Conservation (phyloP, 1,140 invertebrate genomes). For the Tetragonula clypearis region DNA sequence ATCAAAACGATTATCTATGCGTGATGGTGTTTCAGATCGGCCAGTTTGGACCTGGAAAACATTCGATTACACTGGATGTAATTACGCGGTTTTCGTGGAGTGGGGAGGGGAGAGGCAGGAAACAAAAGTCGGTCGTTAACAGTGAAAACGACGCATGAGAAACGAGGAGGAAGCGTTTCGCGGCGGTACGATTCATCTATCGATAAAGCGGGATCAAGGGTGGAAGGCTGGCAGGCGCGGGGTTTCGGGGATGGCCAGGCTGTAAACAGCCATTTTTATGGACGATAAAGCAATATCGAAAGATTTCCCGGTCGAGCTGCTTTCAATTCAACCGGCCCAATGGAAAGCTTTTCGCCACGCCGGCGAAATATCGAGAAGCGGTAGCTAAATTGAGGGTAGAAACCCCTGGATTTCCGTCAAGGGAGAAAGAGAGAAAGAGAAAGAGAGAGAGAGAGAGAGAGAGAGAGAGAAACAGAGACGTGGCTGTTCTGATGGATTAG, state of each 20-base stretch:
- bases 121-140: conserved; percentile 11
- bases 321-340: conserved; percentile 42
- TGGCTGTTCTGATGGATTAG: conserved; percentile 44
- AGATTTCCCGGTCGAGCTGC: conserved; percentile 51
- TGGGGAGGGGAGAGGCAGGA: background rate
- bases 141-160: background rate
- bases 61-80: background rate
- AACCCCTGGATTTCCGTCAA: background rate
- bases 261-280: conserved; percentile 65
- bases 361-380: conserved; percentile 42
- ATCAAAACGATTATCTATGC: background rate
- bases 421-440: background rate
- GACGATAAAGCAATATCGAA: conserved; percentile 66
- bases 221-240: background rate
- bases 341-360: conserved; percentile 45
- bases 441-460: no score
- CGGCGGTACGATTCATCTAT: conserved; percentile 42
- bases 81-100: background rate
- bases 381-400: conserved; percentile 27
- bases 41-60: background rate
- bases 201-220: conserved; percentile 33
- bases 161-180: background rate
- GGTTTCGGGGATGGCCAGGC: background rate
- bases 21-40: no score
- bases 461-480: no score